phyloP scores from a whole-genome alignment of 2,888 invertebrate genomes.

The Drosophila fulvimacula region DNA sequence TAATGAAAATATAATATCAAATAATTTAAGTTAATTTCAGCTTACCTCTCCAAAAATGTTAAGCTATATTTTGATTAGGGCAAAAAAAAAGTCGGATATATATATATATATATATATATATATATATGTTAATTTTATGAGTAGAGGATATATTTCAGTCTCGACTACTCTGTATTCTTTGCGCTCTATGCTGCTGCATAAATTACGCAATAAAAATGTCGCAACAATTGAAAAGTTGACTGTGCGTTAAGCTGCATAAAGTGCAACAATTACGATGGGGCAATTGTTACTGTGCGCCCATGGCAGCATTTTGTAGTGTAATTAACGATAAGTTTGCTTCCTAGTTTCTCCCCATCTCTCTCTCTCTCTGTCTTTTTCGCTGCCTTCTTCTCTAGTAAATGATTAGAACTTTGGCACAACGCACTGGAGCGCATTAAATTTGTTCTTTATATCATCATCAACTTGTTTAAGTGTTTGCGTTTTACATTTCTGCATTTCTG shows the following conservation, averaged over 20 bases:
- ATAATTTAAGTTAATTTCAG: no score
- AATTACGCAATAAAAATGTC: slow-evolving; percentile 80
- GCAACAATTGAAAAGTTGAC: slow-evolving; percentile 68
- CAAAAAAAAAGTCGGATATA: no score
- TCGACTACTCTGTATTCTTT: background rate
- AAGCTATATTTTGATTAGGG: no score
- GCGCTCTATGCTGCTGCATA: slow-evolving; percentile 60
- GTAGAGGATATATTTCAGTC: slow-evolving; percentile 19
- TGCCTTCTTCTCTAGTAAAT: slow-evolving; percentile 14
- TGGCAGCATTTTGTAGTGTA: slow-evolving; percentile 51
- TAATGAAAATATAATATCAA: no score
- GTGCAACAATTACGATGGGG: slow-evolving; percentile 71
- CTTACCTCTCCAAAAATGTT: no score
- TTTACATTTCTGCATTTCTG: slow-evolving; percentile 32
- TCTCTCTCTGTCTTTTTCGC: background rate
- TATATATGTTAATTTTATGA: no score
- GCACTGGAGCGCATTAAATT: slow-evolving; percentile 35
- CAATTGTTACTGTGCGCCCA: slow-evolving; percentile 53
- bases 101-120: no score
- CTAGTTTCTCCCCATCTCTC: slow-evolving; percentile 25
- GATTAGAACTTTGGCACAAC: slow-evolving; percentile 42
- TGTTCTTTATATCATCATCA: slow-evolving; percentile 31
- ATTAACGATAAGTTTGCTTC: slow-evolving; percentile 60
- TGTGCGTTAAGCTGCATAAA: slow-evolving; percentile 77
- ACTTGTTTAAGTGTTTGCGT: slow-evolving; percentile 38